Conservation (phyloP, 2,888 invertebrate species). For the Euclidia mi region DNA sequence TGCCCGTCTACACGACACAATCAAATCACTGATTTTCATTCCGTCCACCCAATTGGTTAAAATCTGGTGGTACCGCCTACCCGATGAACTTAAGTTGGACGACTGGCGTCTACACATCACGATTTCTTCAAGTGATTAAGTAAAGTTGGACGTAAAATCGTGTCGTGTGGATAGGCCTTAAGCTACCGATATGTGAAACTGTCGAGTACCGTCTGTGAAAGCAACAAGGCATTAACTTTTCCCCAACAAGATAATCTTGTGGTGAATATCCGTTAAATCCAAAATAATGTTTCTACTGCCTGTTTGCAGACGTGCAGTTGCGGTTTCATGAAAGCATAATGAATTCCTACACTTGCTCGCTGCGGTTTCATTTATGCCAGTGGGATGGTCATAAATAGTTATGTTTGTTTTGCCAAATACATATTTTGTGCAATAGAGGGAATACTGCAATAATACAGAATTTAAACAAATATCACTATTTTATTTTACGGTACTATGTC, state of each 20-base stretch:
- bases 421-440: background rate
- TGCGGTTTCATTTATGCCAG: constrained; percentile 27
- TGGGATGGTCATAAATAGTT: constrained; percentile 3
- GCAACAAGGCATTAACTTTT: constrained; percentile 1
- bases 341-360: constrained; percentile 25
- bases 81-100: too few species aligned
- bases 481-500: constrained; percentile 73
- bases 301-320: constrained; percentile 32
- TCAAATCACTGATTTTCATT: too few species aligned
- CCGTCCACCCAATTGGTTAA: too few species aligned
- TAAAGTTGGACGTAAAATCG: too few species aligned
- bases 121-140: too few species aligned
- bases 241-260: constrained; percentile 6
- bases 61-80: too few species aligned
- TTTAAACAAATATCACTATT: constrained; percentile 69
- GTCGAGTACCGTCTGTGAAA: constrained; percentile 4
- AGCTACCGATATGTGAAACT: constrained; percentile 5
- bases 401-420: background rate
- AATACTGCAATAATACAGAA: constrained; percentile 46
- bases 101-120: too few species aligned
- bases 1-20: too few species aligned
- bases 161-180: too few species aligned
- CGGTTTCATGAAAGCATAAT: constrained; percentile 37
- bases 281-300: constrained; percentile 19
- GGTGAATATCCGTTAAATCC: constrained; percentile 13